Evolutionary conservation across 2,797 vertebrate species (phyloP).

Genomic region (Pangasius mekongensis): DNA sequence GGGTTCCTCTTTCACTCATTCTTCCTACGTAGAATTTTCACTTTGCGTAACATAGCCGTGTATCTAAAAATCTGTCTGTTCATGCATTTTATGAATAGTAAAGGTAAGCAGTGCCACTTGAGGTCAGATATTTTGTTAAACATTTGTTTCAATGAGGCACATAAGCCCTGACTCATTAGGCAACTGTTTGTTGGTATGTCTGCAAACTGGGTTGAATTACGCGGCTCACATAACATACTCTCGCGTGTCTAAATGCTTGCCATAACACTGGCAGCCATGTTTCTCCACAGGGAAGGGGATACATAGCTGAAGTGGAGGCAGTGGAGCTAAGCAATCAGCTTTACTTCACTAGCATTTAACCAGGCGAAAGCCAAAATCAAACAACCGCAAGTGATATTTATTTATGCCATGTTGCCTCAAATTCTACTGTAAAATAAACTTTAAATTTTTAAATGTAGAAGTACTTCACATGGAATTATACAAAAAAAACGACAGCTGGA

Average conservation of each 20-base stretch:
- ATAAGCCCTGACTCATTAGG: conserved; percentile 46
- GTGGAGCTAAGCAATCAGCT: conserved; percentile 14
- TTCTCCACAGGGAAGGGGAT: conserved; percentile 44
- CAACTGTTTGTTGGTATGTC: conserved; percentile 54
- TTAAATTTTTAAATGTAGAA: neutral
- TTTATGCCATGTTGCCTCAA: neutral
- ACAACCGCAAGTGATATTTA: neutral
- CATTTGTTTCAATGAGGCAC: conserved; percentile 41
- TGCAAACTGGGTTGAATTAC: conserved; percentile 47
- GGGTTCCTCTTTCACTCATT: neutral
- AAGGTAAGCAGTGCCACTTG: neutral
- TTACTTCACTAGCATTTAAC: conserved; percentile 5
- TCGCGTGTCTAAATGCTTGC: conserved; percentile 43
- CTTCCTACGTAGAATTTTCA: neutral
- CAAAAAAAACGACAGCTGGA: neutral
- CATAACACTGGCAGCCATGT: conserved; percentile 37
- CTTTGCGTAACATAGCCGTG: neutral
- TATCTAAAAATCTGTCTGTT: neutral
- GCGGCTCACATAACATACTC: conserved; percentile 48
- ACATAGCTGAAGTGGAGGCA: conserved; percentile 23
- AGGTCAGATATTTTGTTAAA: conserved; percentile 24
- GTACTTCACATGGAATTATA: neutral
- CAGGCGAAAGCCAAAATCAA: neutral
- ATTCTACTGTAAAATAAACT: neutral
- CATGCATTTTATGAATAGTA: neutral